Evolutionary conservation across 2,113 vertebrate genomes (phyloP).

Genomic region (Arvicanthis niloticus): DNA sequence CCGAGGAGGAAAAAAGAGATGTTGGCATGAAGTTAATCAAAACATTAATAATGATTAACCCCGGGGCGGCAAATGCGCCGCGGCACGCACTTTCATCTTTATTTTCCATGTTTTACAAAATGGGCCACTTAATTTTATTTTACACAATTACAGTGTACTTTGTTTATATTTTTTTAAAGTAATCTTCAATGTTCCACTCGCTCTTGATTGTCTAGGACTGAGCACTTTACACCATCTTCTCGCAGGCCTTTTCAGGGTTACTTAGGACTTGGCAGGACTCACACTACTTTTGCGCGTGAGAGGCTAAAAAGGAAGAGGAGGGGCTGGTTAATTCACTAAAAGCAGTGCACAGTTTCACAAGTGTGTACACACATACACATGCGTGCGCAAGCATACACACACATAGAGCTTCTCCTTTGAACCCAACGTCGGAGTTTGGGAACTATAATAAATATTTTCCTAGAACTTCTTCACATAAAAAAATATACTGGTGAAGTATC

Average conservation of each 20-base stretch:
- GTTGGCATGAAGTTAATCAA: background rate
- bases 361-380: background rate
- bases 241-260: background rate
- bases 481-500: background rate
- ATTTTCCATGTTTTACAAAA: background rate
- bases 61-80: constrained; percentile 1
- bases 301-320: background rate
- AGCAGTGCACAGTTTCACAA: background rate
- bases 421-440: background rate
- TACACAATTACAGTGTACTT: background rate
- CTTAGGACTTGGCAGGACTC: background rate
- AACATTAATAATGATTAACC: constrained; percentile 8
- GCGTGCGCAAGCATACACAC: background rate
- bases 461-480: background rate
- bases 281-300: background rate
- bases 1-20: background rate
- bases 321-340: background rate
- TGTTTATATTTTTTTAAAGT: background rate
- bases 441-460: constrained; percentile 22
- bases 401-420: background rate
- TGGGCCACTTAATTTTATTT: background rate
- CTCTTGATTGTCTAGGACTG: background rate
- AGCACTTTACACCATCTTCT: background rate
- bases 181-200: background rate
- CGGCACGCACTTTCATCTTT: constrained; percentile 1